These are phyloP conservation scores for Neosalanx taihuensis DNA, from an alignment of 2,797 vertebrate genomes.

Conservation along the genomic window DNA sequence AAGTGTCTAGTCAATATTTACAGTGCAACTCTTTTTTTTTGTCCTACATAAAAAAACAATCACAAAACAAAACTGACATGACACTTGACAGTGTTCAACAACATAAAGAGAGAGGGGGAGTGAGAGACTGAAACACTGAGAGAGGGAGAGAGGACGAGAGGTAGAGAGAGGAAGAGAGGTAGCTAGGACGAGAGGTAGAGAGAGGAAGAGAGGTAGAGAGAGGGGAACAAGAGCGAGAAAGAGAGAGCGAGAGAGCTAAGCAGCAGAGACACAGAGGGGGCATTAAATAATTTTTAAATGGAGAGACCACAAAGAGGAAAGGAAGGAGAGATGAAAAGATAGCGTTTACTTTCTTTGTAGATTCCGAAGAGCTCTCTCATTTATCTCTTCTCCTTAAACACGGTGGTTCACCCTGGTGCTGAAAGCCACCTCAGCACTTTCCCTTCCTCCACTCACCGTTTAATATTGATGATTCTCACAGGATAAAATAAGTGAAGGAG, in stretches of 20 bases:
- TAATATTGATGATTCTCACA: constrained; percentile 85
- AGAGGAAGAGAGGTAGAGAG: no score
- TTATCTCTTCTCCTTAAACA: constrained; percentile 76
- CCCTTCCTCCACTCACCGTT: constrained; percentile 70
- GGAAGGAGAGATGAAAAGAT: constrained; percentile 66
- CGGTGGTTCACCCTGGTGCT: constrained; percentile 71
- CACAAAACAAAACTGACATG: constrained; percentile 11
- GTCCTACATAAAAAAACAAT: constrained; percentile 33
- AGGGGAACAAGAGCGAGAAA: constrained; percentile 28
- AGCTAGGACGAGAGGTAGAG: no score
- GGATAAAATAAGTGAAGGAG: constrained; percentile 81
- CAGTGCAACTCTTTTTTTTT: constrained; percentile 10
- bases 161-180: no score
- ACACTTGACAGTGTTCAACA: constrained; percentile 28
- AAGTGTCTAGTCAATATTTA: constrained; percentile 54
- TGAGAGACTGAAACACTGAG: no score
- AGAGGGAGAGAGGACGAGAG: neutral
- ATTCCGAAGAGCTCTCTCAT: constrained; percentile 73
- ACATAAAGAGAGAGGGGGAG: constrained; percentile 1
- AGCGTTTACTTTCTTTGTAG: constrained; percentile 74
- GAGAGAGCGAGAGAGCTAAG: constrained; percentile 16
- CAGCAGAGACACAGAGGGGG: constrained; percentile 40
- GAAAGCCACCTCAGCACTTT: constrained; percentile 78
- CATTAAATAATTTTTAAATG: constrained; percentile 53
- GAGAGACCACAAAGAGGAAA: constrained; percentile 41